These are phyloP conservation scores for Griposia aprilina DNA, from an alignment of 2,888 invertebrate species.

Conservation along the genomic window DNA sequence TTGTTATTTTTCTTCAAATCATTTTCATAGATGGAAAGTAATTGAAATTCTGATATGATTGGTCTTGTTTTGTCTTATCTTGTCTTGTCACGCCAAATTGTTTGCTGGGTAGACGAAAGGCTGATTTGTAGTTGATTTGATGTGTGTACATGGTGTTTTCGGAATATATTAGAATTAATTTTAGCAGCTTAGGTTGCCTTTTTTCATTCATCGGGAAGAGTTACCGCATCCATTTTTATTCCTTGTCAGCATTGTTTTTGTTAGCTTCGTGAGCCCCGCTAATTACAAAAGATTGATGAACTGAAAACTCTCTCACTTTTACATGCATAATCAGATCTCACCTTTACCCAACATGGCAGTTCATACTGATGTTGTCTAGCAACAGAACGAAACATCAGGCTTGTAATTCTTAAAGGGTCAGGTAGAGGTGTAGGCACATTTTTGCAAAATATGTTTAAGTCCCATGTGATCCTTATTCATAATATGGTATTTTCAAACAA, in stretches of 20 bases:
- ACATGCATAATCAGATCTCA: no score
- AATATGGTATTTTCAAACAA: background rate
- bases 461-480: no score
- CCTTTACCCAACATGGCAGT: no score
- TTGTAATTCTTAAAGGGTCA: no score
- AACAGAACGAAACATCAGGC: no score
- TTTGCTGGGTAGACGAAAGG: slow-evolving; percentile 8
- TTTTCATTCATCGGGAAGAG: background rate
- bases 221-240: background rate
- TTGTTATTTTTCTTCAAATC: slow-evolving; percentile 18
- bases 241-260: background rate
- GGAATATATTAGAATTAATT: background rate
- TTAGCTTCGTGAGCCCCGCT: background rate
- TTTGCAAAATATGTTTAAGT: no score
- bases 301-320: no score
- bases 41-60: slow-evolving; percentile 37
- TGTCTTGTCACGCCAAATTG: slow-evolving; percentile 16
- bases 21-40: slow-evolving; percentile 42
- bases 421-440: no score
- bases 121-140: background rate
- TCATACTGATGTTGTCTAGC: no score
- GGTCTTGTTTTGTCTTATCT: background rate
- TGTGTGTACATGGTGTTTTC: background rate
- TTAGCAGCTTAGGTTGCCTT: background rate
- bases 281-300: no score